Evolutionary conservation across 2,797 vertebrate genomes (phyloP).

Genomic region (Pteropus rufus): DNA sequence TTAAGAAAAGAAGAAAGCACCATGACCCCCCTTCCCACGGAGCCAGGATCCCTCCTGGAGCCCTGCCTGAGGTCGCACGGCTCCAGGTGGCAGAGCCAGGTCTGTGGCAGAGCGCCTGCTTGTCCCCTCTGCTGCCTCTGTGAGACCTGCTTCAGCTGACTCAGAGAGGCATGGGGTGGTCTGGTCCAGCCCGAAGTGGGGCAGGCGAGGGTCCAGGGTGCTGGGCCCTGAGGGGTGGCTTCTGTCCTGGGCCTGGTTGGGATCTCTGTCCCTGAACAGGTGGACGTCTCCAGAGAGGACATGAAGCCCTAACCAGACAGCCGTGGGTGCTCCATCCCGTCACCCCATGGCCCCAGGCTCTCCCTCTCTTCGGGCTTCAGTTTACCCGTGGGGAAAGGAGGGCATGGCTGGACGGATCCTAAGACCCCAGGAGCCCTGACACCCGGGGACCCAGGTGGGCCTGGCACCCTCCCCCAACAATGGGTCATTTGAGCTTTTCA

Average conservation of each 20-base stretch:
- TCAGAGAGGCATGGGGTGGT: fast-evolving
- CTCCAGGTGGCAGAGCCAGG: background rate
- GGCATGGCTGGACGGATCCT: background rate
- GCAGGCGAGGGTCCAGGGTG: background rate
- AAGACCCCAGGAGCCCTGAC: background rate
- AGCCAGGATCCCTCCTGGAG: background rate
- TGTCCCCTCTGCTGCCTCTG: background rate
- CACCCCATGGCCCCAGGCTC: background rate
- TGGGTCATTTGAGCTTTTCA: background rate
- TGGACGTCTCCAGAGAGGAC: background rate
- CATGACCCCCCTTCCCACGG: background rate
- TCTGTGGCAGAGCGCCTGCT: background rate
- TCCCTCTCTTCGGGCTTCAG: background rate
- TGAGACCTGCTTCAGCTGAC: background rate
- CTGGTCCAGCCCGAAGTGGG: fast-evolving
- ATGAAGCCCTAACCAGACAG: background rate
- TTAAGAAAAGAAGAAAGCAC: no score
- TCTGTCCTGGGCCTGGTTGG: background rate
- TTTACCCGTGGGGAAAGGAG: background rate
- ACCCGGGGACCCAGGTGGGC: background rate
- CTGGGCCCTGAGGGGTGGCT: fast-evolving
- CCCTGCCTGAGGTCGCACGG: background rate
- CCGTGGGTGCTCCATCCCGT: no score
- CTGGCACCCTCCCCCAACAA: background rate
- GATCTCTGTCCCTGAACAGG: background rate